phyloP scores from a whole-genome alignment of 1,140 invertebrate genomes.

The Elymnias hypermnestra region DNA sequence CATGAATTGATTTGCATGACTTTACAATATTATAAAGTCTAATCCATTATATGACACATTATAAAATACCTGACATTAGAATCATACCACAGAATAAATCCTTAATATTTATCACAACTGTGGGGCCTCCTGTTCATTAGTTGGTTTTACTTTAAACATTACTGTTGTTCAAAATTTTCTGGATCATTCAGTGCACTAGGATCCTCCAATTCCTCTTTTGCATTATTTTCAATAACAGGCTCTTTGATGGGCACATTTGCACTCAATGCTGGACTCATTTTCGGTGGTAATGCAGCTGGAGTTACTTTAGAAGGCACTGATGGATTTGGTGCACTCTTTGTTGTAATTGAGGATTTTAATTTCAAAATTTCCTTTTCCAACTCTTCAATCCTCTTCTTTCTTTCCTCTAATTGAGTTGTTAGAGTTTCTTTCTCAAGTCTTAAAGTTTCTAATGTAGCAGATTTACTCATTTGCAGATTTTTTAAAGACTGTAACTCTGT shows the following conservation, averaged over 20 bases:
- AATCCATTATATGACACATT: too few relatives aligned
- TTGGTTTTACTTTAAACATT: constrained; percentile 11
- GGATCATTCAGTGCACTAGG: constrained; percentile 56
- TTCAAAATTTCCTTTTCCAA: constrained; percentile 55
- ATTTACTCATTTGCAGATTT: constrained; percentile 59
- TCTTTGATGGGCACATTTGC: constrained; percentile 52
- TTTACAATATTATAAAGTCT: too few relatives aligned
- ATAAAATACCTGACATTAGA: too few relatives aligned
- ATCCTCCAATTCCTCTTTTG: constrained; percentile 65
- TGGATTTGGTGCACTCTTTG: constrained; percentile 50
- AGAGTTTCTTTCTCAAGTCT: constrained; percentile 56
- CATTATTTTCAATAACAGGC: constrained; percentile 61
- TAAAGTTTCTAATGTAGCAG: constrained; percentile 55
- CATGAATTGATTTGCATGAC: too few relatives aligned
- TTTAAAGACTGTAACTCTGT: constrained; percentile 59
- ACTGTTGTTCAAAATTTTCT: constrained; percentile 54
- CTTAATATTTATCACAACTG: constrained; percentile 13
- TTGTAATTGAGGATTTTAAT: constrained; percentile 49
- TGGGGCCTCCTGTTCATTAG: constrained; percentile 8
- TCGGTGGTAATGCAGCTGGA: constrained; percentile 56
- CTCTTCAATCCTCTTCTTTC: constrained; percentile 52
- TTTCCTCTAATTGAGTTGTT: constrained; percentile 48
- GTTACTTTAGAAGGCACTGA: constrained; percentile 49
- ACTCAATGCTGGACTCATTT: constrained; percentile 55
- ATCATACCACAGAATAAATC: too few relatives aligned